A percentile compares a stretch with the other conserved stretches of the same genome.
Evolutionary conservation across 2,113 vertebrate genomes (phyloP).

Genomic region (Lepisosteus oculatus): DNA sequence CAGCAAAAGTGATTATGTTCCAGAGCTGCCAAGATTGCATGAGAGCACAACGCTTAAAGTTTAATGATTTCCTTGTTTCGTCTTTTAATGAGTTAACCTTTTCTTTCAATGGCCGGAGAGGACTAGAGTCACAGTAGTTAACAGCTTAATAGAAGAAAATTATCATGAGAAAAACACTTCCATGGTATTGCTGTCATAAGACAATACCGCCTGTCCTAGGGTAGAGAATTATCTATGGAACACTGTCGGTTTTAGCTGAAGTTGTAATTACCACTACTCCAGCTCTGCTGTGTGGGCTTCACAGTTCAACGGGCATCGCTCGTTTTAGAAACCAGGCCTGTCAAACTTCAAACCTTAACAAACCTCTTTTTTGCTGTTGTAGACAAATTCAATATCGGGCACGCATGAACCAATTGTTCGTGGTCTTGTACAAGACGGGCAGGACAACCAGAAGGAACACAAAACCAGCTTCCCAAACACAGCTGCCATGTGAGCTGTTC

Average conservation of each 20-base stretch:
- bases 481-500: no score
- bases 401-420: no score
- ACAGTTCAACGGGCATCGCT: constrained; percentile 2
- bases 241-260: constrained; percentile 2
- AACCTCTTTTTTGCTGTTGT: not conserved
- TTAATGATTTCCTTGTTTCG: constrained; percentile 49
- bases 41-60: constrained; percentile 52
- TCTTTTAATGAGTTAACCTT: constrained; percentile 1
- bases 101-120: not conserved
- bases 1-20: constrained; percentile 61
- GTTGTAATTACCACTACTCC: not conserved
- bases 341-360: constrained; percentile 1
- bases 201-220: constrained; percentile 8
- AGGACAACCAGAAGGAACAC: not conserved
- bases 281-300: not conserved
- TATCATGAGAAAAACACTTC: not conserved
- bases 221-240: not conserved
- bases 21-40: constrained; percentile 58
- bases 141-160: not conserved
- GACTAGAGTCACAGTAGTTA: not conserved
- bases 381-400: no score
- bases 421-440: no score
- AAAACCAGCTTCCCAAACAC: not conserved
- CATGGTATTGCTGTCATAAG: not conserved
- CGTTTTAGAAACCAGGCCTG: not conserved